A percentile compares a stretch with the other conserved stretches of the same genome.
Evolutionary conservation across 2,113 vertebrate genomes (phyloP).

Genomic region (Trachemys scripta): DNA sequence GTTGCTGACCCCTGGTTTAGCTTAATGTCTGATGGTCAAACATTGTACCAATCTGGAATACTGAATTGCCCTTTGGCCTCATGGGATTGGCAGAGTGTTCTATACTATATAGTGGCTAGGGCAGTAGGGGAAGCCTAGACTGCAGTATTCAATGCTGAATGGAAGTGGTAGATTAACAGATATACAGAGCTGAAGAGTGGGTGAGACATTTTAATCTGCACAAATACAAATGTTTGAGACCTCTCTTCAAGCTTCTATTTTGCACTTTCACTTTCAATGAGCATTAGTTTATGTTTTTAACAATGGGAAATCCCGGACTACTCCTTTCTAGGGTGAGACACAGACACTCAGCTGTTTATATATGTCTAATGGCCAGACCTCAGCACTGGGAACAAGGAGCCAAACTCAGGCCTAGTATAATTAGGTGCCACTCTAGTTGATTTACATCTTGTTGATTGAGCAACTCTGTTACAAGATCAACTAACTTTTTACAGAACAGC

Average conservation of each 20-base stretch:
- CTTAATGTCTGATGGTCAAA: background rate
- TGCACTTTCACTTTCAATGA: conserved; percentile 17
- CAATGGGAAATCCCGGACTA: background rate
- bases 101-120: background rate
- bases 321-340: background rate
- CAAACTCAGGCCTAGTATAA: background rate
- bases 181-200: background rate
- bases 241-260: conserved; percentile 28
- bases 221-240: background rate
- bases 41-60: background rate
- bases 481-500: background rate
- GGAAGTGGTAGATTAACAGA: background rate
- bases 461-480: background rate
- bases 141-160: background rate
- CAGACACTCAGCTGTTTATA: background rate
- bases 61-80: background rate
- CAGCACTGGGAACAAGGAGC: background rate
- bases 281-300: background rate
- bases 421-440: background rate
- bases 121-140: accelerated
- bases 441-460: background rate
- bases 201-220: background rate
- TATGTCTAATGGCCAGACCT: background rate
- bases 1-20: background rate
- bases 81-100: background rate